Conservation (phyloP, 2,797 vertebrate species). For the Cetoscarus ocellatus region DNA sequence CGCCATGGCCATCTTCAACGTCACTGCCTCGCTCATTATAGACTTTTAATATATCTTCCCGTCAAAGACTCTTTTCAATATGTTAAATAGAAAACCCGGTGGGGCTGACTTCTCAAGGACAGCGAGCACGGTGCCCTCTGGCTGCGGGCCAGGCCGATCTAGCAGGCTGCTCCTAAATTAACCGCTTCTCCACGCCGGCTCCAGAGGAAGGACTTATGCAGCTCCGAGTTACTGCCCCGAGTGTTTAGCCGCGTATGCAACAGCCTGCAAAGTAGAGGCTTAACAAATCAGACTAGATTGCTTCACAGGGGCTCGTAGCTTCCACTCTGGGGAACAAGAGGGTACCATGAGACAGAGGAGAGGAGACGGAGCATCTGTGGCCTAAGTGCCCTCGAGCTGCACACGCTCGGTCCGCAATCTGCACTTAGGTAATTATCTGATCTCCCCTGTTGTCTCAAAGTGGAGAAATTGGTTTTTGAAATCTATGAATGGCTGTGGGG, state of each 20-base stretch:
- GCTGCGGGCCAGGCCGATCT: slow-evolving; percentile 84
- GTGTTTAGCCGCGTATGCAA: slow-evolving; percentile 79
- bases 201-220: slow-evolving; percentile 80
- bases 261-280: slow-evolving; percentile 81
- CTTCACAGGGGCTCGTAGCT: slow-evolving; percentile 74
- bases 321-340: slow-evolving; percentile 69
- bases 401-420: slow-evolving; percentile 82
- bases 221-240: slow-evolving; percentile 76
- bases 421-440: slow-evolving; percentile 87
- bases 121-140: slow-evolving; percentile 85
- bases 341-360: slow-evolving; percentile 66
- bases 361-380: slow-evolving; percentile 76
- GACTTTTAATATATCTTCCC: slow-evolving; percentile 85
- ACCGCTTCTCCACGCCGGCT: slow-evolving; percentile 78
- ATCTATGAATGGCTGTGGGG: slow-evolving; percentile 74
- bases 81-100: slow-evolving; percentile 83
- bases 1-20: slow-evolving; percentile 71
- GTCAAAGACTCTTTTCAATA: slow-evolving; percentile 85
- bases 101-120: slow-evolving; percentile 86
- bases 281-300: slow-evolving; percentile 87
- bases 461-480: slow-evolving; percentile 80
- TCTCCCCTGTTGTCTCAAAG: slow-evolving; percentile 82
- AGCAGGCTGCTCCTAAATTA: slow-evolving; percentile 88
- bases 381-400: slow-evolving; percentile 82
- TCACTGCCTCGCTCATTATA: slow-evolving; percentile 79